A percentile compares a stretch with the other conserved stretches of the same genome.
These are phyloP conservation scores for Myanophis thanlyinensis DNA, from an alignment of 2,113 vertebrate species.

Conservation along the genomic window DNA sequence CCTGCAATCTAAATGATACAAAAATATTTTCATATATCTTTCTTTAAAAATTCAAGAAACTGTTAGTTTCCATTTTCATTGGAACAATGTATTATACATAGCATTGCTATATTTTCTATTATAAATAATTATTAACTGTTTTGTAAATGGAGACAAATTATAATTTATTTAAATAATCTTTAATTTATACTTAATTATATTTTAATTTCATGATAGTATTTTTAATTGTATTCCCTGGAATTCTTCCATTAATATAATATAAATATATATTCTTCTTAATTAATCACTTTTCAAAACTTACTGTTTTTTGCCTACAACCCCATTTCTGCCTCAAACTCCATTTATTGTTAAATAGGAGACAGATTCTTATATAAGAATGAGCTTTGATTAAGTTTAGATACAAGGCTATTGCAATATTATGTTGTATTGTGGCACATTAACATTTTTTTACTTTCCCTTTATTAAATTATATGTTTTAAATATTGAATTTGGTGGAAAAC, in stretches of 20 bases:
- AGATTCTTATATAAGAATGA: neutral
- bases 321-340: neutral
- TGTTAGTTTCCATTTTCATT: neutral
- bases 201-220: neutral
- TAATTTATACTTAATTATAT: neutral
- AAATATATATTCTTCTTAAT: neutral
- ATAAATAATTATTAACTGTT: neutral
- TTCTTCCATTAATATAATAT: neutral
- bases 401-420: conserved; percentile 41
- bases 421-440: conserved; percentile 33
- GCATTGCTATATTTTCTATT: neutral
- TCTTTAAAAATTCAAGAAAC: neutral
- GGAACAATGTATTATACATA: neutral
- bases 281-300: neutral
- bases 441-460: conserved; percentile 28
- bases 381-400: neutral
- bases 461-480: conserved; percentile 40
- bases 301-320: neutral
- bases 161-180: neutral
- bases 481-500: neutral
- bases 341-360: neutral
- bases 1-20: neutral
- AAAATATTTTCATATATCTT: neutral
- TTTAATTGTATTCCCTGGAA: neutral
- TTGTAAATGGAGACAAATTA: neutral